phyloP scores from a whole-genome alignment of 1,140 invertebrate species.

The Cardiocondyla obscurior region DNA sequence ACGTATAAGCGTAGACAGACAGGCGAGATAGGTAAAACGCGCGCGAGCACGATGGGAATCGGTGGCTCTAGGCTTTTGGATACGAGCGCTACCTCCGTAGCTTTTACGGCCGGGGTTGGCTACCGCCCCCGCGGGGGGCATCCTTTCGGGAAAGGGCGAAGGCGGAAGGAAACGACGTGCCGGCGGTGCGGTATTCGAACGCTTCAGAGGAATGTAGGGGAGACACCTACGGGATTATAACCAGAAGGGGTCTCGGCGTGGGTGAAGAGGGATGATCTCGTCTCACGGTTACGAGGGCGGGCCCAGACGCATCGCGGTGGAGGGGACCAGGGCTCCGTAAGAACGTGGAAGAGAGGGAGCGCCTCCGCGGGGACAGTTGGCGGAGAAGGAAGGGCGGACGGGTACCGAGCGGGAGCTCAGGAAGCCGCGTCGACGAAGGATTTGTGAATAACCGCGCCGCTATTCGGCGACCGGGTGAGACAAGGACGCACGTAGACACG shows the following conservation, averaged over 20 bases:
- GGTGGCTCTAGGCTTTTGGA: slow-evolving; percentile 50
- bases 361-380: slow-evolving; percentile 55
- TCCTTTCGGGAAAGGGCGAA: slow-evolving; percentile 48
- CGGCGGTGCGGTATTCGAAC: slow-evolving; percentile 40
- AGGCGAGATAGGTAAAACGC: not conserved
- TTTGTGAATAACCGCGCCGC: slow-evolving; percentile 83
- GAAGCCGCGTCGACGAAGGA: slow-evolving; percentile 81
- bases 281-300: slow-evolving; percentile 76
- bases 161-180: slow-evolving; percentile 45
- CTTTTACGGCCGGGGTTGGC: slow-evolving; percentile 61
- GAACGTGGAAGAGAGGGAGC: slow-evolving; percentile 52
- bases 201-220: slow-evolving; percentile 19
- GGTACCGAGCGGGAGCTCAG: slow-evolving; percentile 77
- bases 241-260: slow-evolving; percentile 63
- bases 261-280: slow-evolving; percentile 76
- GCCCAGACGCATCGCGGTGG: slow-evolving; percentile 60
- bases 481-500: slow-evolving; percentile 69
- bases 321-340: slow-evolving; percentile 47
- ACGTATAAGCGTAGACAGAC: not conserved
- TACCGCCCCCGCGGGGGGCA: slow-evolving; percentile 79
- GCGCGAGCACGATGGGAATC: not conserved
- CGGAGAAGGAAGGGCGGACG: slow-evolving; percentile 56
- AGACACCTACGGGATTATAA: slow-evolving; percentile 50
- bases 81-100: slow-evolving; percentile 64
- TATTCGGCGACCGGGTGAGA: slow-evolving; percentile 78